Conservation (phyloP, 2,888 invertebrate genomes). For the Ichneumoninae sp. region DNA sequence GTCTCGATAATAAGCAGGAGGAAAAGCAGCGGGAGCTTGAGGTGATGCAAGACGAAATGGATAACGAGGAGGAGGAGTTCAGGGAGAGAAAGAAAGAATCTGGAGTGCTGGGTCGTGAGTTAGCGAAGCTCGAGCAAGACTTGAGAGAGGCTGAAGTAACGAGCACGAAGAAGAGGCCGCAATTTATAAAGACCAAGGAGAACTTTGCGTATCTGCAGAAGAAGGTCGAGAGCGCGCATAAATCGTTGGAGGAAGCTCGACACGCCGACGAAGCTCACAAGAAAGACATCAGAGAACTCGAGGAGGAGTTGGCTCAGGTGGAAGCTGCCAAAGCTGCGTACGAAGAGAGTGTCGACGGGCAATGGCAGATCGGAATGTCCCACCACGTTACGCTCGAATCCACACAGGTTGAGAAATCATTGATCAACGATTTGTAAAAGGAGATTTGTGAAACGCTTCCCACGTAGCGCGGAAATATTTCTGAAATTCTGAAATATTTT, state of each 20-base stretch:
- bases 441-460: too few relatives aligned
- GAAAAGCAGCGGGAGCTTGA: constrained; percentile 93
- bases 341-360: constrained; percentile 92
- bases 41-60: constrained; percentile 93
- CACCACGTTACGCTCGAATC: constrained; percentile 96
- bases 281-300: constrained; percentile 93
- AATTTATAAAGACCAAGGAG: constrained; percentile 98
- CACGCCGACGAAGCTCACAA: constrained; percentile 97
- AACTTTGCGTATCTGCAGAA: constrained; percentile 98
- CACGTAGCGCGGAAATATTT: too few relatives aligned
- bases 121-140: constrained; percentile 97
- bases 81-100: constrained; percentile 98
- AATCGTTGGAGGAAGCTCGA: constrained; percentile 94
- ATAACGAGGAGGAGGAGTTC: constrained; percentile 94
- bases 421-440: too few relatives aligned
- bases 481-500: too few relatives aligned
- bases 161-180: constrained; percentile 96
- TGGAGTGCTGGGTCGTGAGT: constrained; percentile 93
- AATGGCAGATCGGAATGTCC: constrained; percentile 91
- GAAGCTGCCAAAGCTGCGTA: constrained; percentile 92
- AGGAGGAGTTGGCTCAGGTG: constrained; percentile 92
- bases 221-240: constrained; percentile 95
- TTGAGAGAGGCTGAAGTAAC: constrained; percentile 97
- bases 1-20: constrained; percentile 90
- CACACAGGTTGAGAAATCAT: constrained; percentile 88